A percentile compares a stretch with the other conserved stretches of the same genome.
Evolutionary conservation across 2,888 invertebrate genomes (phyloP).

Genomic region (Hymenopus coronatus): DNA sequence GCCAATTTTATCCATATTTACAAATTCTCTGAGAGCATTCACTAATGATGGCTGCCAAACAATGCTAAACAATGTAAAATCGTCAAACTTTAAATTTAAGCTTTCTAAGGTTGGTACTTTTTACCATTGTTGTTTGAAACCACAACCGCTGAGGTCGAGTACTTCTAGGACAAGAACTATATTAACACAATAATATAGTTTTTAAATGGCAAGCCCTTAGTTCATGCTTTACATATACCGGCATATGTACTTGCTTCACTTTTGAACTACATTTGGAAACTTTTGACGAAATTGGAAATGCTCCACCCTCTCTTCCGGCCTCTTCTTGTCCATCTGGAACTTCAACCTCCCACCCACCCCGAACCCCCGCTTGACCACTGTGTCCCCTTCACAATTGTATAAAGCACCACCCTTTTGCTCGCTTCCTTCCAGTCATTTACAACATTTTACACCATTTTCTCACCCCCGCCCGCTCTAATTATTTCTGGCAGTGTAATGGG

Average conservation of each 20-base stretch:
- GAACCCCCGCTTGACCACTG: not conserved
- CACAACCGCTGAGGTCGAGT: no score
- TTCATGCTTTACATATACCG: no score
- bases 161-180: no score
- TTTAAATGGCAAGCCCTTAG: no score
- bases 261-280: not conserved
- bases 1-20: no score
- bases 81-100: no score
- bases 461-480: constrained; percentile 7
- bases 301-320: not conserved
- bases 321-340: not conserved
- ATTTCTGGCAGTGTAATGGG: not conserved
- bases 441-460: constrained; percentile 19
- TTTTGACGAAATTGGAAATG: not conserved
- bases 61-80: no score
- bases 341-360: not conserved
- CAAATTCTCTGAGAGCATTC: no score
- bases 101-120: no score
- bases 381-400: not conserved
- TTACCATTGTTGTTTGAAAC: no score
- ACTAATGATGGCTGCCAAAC: no score
- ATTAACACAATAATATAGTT: no score
- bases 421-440: not conserved
- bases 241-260: not conserved
- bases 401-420: not conserved